A percentile compares a stretch with the other conserved stretches of the same genome.
Conservation (phyloP, 2,888 invertebrate genomes). For the Phlogophora meticulosa region DNA sequence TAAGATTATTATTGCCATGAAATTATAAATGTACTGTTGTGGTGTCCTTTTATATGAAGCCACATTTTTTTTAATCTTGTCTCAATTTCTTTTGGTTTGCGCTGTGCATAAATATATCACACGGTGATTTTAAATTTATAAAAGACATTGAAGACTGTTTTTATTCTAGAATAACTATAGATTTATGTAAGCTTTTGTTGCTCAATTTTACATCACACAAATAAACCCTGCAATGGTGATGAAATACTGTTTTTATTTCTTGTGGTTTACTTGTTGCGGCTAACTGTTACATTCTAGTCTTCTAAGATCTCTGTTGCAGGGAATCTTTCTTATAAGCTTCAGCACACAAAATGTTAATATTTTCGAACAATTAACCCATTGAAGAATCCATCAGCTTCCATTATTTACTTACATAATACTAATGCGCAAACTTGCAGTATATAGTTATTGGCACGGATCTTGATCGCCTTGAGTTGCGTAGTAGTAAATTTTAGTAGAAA, state of each 20-base stretch:
- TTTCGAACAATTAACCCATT: conserved; percentile 56
- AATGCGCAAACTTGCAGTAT: conserved; percentile 73
- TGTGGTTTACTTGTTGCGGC: conserved; percentile 71
- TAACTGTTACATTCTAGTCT: conserved; percentile 77
- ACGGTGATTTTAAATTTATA: conserved; percentile 67
- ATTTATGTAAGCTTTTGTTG: conserved; percentile 70
- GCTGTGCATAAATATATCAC: conserved; percentile 59
- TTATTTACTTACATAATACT: conserved; percentile 67
- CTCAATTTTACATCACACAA: conserved; percentile 73
- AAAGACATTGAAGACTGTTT: conserved; percentile 87
- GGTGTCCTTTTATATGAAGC: conserved; percentile 43
- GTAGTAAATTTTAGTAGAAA: too few relatives aligned
- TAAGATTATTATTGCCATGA: conserved; percentile 68
- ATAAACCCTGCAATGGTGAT: conserved; percentile 75
- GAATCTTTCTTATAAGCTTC: conserved; percentile 58
- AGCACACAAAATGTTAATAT: conserved; percentile 58
- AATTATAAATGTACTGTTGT: conserved; percentile 58
- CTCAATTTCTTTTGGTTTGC: conserved; percentile 63
- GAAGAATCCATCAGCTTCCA: conserved; percentile 71
- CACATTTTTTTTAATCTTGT: conserved; percentile 62
- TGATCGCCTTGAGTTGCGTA: too few relatives aligned
- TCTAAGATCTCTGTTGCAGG: conserved; percentile 78
- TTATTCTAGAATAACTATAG: conserved; percentile 69
- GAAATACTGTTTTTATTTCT: conserved; percentile 59
- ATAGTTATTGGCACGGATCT: too few relatives aligned